Conservation (phyloP, 2,888 invertebrate genomes). For the Falcaria lacertinaria region DNA sequence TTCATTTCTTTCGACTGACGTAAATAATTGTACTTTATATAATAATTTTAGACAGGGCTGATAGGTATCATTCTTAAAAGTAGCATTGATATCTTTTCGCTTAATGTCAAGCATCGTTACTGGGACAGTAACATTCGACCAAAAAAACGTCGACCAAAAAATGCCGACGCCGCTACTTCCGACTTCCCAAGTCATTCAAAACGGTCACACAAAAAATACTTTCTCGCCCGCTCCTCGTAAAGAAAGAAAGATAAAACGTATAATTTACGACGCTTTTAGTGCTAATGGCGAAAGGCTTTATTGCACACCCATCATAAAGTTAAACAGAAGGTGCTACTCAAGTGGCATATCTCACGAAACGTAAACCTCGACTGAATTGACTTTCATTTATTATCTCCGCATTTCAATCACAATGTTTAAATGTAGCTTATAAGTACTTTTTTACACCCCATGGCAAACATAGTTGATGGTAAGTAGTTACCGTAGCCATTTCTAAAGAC, state of each 20-base stretch:
- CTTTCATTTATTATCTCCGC: conserved; percentile 14
- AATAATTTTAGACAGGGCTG: too few relatives aligned
- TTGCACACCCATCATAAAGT: conserved; percentile 45
- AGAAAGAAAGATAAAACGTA: conserved; percentile 13
- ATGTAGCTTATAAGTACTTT: too few relatives aligned
- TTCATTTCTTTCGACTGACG: too few relatives aligned
- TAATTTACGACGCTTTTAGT: conserved; percentile 60
- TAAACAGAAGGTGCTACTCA: conserved; percentile 32
- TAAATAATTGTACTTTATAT: too few relatives aligned
- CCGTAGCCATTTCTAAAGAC: too few relatives aligned
- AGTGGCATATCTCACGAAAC: conserved; percentile 27
- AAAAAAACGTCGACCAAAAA: background rate
- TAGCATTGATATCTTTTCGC: background rate
- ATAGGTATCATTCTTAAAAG: too few relatives aligned
- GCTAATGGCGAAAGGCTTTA: conserved; percentile 55
- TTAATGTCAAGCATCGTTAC: background rate
- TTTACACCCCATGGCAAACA: too few relatives aligned
- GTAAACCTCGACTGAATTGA: conserved; percentile 7
- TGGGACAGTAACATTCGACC: background rate
- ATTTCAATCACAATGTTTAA: conserved; percentile 3
- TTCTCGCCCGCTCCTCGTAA: conserved; percentile 16
- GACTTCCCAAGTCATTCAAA: conserved; percentile 5
- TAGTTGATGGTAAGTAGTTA: too few relatives aligned
- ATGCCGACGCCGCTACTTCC: conserved; percentile 2
- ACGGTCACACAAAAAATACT: conserved; percentile 16